Conservation (phyloP, 2,888 invertebrate species). For the Dysmachus trigonus region DNA sequence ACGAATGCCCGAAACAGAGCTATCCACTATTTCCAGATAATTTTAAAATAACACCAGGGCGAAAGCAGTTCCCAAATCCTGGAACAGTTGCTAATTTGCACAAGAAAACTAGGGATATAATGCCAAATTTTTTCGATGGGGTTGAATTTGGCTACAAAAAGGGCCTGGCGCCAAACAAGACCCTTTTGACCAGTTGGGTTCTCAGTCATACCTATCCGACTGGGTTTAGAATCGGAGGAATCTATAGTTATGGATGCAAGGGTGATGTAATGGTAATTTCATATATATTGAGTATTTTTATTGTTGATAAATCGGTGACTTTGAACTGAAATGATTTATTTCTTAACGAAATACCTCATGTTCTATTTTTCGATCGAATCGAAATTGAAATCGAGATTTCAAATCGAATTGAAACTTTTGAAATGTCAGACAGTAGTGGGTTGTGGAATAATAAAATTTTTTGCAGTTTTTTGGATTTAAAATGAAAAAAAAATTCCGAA, state of each 20-base stretch:
- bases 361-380: no score
- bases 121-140: slow-evolving; percentile 62
- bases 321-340: no score
- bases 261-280: slow-evolving; percentile 60
- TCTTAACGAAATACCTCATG: no score
- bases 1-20: neutral
- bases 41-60: slow-evolving; percentile 56
- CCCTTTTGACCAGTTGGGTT: slow-evolving; percentile 57
- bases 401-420: no score
- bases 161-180: slow-evolving; percentile 59
- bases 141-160: slow-evolving; percentile 58
- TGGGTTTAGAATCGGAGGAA: slow-evolving; percentile 62
- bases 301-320: no score
- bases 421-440: no score
- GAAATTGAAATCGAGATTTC: no score
- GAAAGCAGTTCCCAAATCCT: slow-evolving; percentile 57
- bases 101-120: slow-evolving; percentile 59
- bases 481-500: no score
- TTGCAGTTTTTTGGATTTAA: no score
- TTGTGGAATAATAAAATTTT: no score
- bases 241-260: slow-evolving; percentile 55
- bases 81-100: slow-evolving; percentile 62
- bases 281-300: neutral
- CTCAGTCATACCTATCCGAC: slow-evolving; percentile 60
- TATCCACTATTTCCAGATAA: slow-evolving; percentile 57